Evolutionary conservation across 2,797 vertebrate genomes (phyloP).

Genomic region (Triplophysa yarkandensis): DNA sequence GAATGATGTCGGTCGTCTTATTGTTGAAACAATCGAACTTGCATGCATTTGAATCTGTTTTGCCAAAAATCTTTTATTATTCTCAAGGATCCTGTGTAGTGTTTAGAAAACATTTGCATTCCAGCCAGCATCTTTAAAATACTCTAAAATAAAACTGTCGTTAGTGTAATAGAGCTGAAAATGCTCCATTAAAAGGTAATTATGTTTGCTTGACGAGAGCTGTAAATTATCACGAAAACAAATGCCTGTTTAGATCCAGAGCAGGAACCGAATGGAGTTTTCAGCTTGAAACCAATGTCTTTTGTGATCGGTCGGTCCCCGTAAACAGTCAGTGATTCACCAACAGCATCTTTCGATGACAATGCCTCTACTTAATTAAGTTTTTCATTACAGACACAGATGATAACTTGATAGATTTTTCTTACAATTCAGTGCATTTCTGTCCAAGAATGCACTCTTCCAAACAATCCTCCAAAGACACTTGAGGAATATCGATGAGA

Average conservation of each 20-base stretch:
- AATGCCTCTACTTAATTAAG: neutral
- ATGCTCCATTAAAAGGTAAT: constrained; percentile 62
- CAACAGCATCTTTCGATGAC: neutral
- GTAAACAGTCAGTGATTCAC: constrained; percentile 15
- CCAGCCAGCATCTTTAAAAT: constrained; percentile 43
- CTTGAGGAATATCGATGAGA: neutral
- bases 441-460: neutral
- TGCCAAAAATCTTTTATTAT: constrained; percentile 38
- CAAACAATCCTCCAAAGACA: neutral
- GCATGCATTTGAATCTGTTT: constrained; percentile 32
- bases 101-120: constrained; percentile 39
- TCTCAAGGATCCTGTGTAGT: constrained; percentile 24
- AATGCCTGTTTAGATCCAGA: constrained; percentile 40
- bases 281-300: neutral
- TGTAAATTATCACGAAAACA: constrained; percentile 36
- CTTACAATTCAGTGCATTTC: neutral
- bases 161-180: constrained; percentile 62
- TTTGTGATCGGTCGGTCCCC: neutral
- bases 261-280: constrained; percentile 31
- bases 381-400: neutral
- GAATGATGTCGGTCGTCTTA: neutral
- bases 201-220: constrained; percentile 52
- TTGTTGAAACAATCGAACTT: constrained; percentile 4
- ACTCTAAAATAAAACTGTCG: constrained; percentile 57
- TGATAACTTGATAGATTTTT: neutral